Evolutionary conservation across 2,113 vertebrate genomes (phyloP).

Genomic region (Laticauda laticaudata): DNA sequence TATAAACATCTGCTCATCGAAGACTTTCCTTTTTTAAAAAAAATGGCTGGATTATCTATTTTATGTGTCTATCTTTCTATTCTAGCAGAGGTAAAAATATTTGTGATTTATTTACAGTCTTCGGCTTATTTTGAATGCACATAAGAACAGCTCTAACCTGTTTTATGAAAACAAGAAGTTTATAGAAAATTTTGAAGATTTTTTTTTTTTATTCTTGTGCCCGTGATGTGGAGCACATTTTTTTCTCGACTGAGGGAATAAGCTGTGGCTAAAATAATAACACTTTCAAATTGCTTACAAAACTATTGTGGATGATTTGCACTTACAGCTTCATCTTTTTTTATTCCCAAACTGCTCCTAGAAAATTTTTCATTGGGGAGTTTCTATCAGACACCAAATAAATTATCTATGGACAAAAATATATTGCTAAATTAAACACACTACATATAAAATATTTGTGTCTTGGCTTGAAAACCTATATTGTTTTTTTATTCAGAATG

Average conservation of each 20-base stretch:
- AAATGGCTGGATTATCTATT: background rate
- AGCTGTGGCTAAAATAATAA: slow-evolving; percentile 40
- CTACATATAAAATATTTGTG: background rate
- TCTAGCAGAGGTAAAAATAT: background rate
- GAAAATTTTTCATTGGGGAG: slow-evolving; percentile 27
- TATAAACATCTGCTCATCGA: slow-evolving; percentile 37
- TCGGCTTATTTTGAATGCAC: slow-evolving; percentile 49
- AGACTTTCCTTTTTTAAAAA: background rate
- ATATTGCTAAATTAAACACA: background rate
- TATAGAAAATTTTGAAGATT: slow-evolving; percentile 45
- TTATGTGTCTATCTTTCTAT: background rate
- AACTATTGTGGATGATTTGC: slow-evolving; percentile 29
- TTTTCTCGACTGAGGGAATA: slow-evolving; percentile 21
- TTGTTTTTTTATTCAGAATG: background rate
- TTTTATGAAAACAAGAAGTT: slow-evolving; percentile 36
- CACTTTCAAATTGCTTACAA: background rate
- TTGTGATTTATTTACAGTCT: background rate
- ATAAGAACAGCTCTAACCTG: slow-evolving; percentile 20
- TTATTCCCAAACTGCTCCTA: background rate
- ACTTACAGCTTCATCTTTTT: background rate
- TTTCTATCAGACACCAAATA: slow-evolving; percentile 19
- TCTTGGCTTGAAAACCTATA: background rate
- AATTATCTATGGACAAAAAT: background rate
- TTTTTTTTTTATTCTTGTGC: slow-evolving; percentile 41
- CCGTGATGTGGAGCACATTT: slow-evolving; percentile 7